Conservation (phyloP, 2,888 invertebrate species). For the Drepana falcataria region DNA sequence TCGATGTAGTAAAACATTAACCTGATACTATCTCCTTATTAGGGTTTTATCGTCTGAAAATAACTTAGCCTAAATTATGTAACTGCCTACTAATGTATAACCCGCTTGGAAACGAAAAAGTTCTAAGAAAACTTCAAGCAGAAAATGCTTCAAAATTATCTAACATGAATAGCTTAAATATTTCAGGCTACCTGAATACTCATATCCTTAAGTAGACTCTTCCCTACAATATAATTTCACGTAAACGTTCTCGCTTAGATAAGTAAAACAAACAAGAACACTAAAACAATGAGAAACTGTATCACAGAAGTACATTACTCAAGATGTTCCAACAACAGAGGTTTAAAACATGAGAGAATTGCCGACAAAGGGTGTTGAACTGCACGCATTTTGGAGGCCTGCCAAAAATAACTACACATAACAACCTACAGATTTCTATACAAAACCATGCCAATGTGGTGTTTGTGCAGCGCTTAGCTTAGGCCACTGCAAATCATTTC, state of each 20-base stretch:
- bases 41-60: conserved; percentile 18
- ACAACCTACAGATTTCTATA: conserved; percentile 14
- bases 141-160: too few species aligned
- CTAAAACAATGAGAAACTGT: neutral
- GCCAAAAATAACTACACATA: conserved; percentile 51
- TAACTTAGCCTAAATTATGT: neutral
- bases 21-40: conserved; percentile 26
- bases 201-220: too few species aligned
- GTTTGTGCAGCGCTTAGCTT: conserved; percentile 39
- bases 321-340: conserved; percentile 42
- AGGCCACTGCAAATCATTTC: conserved; percentile 38
- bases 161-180: too few species aligned
- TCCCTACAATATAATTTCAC: too few species aligned
- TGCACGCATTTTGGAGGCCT: conserved; percentile 43
- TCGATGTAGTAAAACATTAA: conserved; percentile 38
- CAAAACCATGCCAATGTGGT: conserved; percentile 23
- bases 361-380: conserved; percentile 43
- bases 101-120: too few species aligned
- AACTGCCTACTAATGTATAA: too few species aligned
- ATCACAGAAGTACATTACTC: conserved; percentile 10
- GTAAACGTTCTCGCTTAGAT: neutral
- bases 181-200: too few species aligned
- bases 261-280: neutral
- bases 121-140: too few species aligned
- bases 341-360: conserved; percentile 41